phyloP scores from a whole-genome alignment of 2,888 invertebrate genomes.

The Ichneumoninae sp. region DNA sequence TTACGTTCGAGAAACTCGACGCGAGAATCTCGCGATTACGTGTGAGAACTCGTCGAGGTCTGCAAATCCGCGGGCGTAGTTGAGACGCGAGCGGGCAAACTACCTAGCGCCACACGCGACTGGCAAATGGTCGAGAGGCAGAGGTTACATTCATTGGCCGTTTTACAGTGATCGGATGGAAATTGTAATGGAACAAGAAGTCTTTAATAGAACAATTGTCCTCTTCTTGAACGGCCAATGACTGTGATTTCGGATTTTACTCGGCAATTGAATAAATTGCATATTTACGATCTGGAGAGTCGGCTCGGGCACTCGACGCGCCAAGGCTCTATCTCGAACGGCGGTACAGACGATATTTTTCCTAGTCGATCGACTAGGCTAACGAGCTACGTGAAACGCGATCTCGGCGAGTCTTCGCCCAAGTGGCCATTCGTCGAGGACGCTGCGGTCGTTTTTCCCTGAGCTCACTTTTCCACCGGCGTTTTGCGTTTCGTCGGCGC shows the following conservation, averaged over 20 bases:
- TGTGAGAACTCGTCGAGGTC: background rate
- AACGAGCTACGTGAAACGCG: conserved; percentile 49
- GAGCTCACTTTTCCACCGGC: conserved; percentile 33
- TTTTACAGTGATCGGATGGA: background rate
- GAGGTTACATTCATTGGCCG: background rate
- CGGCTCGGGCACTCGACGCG: conserved; percentile 12
- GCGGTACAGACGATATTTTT: conserved; percentile 20
- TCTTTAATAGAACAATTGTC: background rate
- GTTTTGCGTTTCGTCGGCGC: conserved; percentile 45
- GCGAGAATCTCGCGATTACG: conserved; percentile 19
- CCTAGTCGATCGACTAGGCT: conserved; percentile 45
- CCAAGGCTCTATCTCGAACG: conserved; percentile 41
- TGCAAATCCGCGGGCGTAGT: background rate
- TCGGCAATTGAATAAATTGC: conserved; percentile 53
- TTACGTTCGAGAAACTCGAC: conserved; percentile 6
- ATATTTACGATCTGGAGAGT: conserved; percentile 50
- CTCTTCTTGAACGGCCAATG: conserved; percentile 18
- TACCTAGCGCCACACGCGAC: conserved; percentile 31
- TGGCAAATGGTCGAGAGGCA: background rate
- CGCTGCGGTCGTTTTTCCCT: background rate
- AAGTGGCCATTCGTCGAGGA: background rate
- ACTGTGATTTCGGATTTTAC: background rate
- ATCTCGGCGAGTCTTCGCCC: conserved; percentile 16
- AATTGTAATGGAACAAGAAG: background rate
- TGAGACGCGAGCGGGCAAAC: conserved; percentile 1